Base-by-base conservation (phyloP, 2,113 vertebrate species). In the Gopherus evgoodei region DNA sequence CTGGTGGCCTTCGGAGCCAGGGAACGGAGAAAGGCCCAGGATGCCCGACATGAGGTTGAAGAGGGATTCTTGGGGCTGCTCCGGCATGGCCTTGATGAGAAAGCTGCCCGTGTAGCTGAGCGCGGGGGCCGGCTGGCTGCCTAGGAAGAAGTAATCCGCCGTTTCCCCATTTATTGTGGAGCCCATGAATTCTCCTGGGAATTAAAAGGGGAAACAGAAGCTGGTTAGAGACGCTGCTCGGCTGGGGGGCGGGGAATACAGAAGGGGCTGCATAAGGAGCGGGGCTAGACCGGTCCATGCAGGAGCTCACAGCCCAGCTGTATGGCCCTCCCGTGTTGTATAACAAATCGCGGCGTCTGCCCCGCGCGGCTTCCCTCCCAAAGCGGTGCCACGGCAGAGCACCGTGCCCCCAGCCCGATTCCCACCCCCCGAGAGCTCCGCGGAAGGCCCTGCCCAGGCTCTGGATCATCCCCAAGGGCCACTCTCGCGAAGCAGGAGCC, bases 41-140 rank as follows among this genome's bases (percentile, higher is more conserved):
- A 99, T 99, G 84, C 99, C 99, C 0, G 99, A 99, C 98, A 99
- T 99, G 98, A 99, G 99, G 97, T 99, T 99, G 98, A 99, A 99
- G 94, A 99, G 98, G 57, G 99, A 99, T 94, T 99, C 99, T 81
- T 99, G 99, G 56, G 99, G 98, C 89, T 99, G 99, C 97, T 99
- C 99, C 25, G 99, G 99, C 47, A 98, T 98, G 1, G 99, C 98
- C 97, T 99, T 99, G 91, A 99, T 99, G 98, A 99, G 99, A 98
- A 99, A 99, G 97, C 99, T 99, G 97, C 99, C 99, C 4, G 99
- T 99, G 98, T 99, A 99, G 97, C 99, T 98, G 97, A 99, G 98
- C 11, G 99, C 98, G 38, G 99, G 98, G 84, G 98, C 98, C 96
- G 98, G 98, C 93, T 97, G 99, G 97, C 97, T 98, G 97, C 98